Evolutionary conservation across 2,888 invertebrate species (phyloP).

Genomic region (Drosophila percnosoma): DNA sequence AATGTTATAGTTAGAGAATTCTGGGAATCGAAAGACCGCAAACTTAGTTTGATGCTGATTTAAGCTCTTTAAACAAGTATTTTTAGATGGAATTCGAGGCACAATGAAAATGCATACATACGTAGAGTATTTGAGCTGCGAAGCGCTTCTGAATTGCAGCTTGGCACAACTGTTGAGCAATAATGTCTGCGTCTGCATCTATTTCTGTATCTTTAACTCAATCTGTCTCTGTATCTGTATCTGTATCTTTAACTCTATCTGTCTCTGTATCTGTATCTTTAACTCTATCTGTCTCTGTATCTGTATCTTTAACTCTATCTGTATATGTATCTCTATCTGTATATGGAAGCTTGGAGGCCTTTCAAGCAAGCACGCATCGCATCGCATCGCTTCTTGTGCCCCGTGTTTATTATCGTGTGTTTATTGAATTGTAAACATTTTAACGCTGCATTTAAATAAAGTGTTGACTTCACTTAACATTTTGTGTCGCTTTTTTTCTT

Average conservation of each 20-base stretch:
- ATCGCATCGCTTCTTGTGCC: conserved; percentile 31
- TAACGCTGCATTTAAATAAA: conserved; percentile 81
- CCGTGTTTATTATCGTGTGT: conserved; percentile 53
- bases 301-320: conserved; percentile 18
- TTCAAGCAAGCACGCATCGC: conserved; percentile 19
- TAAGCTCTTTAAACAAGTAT: background rate
- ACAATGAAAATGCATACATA: rapidly evolving
- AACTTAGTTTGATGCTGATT: too few species aligned
- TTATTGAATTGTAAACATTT: conserved; percentile 82
- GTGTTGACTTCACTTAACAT: conserved; percentile 46
- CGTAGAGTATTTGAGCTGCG: conserved; percentile 4
- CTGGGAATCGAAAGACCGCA: background rate
- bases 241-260: conserved; percentile 15
- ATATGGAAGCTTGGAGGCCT: conserved; percentile 35
- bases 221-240: conserved; percentile 27
- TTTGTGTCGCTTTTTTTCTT: background rate
- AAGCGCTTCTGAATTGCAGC: background rate
- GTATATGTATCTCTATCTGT: conserved; percentile 22
- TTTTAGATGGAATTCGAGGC: background rate
- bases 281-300: background rate
- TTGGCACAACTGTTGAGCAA: conserved; percentile 9
- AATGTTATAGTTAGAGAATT: background rate
- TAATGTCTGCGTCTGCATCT: conserved; percentile 1
- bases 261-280: conserved; percentile 1
- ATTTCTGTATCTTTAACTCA: conserved; percentile 12